Evolutionary conservation across 2,888 invertebrate species (phyloP), one percentile per base, ranked within the genome.

Genomic region (Parnassius apollo): DNA sequence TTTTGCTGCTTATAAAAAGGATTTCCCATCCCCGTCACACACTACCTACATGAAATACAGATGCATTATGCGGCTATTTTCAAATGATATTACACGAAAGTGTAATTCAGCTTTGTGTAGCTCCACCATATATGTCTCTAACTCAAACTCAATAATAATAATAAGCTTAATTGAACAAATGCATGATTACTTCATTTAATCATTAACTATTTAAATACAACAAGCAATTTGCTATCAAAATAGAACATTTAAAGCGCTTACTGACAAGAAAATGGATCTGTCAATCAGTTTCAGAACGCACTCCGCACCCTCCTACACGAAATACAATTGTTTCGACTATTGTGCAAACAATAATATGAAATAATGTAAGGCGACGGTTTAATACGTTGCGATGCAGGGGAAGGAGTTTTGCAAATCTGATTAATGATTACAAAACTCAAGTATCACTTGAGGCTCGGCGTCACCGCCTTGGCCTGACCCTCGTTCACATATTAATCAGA

Each of bases 321-420:
- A 78, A 82, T 79, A 83, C 74, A 77, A 77, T 79, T 80, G 81
- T 85, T 80, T 76, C 75, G 73, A 71, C 67, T 74, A 77, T 84
- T 85, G 85, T 83, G 86, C 79, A 88, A 87, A 83, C 71, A 61
- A 68, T 66, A 76, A 89, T 88, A 87, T 87, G 88, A 91, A 90
- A 89, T 85, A 74, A 80, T 85, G 78, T 82, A 54, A 46, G 45
- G 35, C 35, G 35, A 51, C 48, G 18, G 46, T 49, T 49, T 22
- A 22, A 45, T 22, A 18, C 55, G 55, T 56, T 59, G 42, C 42
- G 55, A 55, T 46, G 49, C 44, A 18, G 79, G 74, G 76, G 78
- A 35, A 35, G 35, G 72, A 77, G 76, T 78, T 82, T 83, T 84
- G 83, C 77, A 81, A 83, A 84, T 80, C 76, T 73, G 75, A 49